Conservation (phyloP, 2,113 vertebrate species). For the Mastomys coucha region DNA sequence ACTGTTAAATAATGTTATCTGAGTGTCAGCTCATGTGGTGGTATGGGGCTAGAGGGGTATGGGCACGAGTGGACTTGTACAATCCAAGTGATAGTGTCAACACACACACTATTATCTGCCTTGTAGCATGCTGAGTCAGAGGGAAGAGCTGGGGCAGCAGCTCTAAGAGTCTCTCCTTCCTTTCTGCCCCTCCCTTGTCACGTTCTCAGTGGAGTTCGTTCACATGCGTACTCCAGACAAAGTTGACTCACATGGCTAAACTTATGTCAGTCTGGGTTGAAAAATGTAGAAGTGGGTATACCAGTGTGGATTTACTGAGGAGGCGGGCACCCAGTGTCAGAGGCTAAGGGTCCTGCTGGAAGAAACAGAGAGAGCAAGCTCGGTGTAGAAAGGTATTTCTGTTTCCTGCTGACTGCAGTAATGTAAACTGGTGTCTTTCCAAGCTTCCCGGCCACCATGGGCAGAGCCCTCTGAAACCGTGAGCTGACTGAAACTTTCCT, state of each 20-base stretch:
- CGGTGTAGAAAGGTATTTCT: too few relatives aligned
- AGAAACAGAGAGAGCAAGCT: neutral
- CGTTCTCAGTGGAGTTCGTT: neutral
- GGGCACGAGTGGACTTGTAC: too few relatives aligned
- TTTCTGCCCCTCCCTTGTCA: neutral
- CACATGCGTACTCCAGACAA: neutral
- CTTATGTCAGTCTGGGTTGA: neutral
- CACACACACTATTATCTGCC: neutral
- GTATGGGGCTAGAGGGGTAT: neutral
- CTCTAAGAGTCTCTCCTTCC: neutral
- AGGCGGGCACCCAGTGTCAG: neutral
- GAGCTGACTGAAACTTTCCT: neutral
- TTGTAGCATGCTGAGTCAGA: neutral
- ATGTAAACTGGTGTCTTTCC: neutral
- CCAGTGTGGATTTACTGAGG: neutral
- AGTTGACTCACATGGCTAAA: neutral
- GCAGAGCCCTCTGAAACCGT: neutral
- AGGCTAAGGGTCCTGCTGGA: neutral
- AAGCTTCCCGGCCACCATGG: neutral
- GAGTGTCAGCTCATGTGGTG: neutral
- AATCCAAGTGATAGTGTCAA: neutral
- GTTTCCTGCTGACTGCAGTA: neutral
- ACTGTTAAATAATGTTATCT: neutral
- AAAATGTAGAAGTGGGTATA: neutral
- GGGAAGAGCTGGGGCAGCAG: neutral